phyloP scores from a whole-genome alignment of 2,888 invertebrate species.

The Heliconius aoede region DNA sequence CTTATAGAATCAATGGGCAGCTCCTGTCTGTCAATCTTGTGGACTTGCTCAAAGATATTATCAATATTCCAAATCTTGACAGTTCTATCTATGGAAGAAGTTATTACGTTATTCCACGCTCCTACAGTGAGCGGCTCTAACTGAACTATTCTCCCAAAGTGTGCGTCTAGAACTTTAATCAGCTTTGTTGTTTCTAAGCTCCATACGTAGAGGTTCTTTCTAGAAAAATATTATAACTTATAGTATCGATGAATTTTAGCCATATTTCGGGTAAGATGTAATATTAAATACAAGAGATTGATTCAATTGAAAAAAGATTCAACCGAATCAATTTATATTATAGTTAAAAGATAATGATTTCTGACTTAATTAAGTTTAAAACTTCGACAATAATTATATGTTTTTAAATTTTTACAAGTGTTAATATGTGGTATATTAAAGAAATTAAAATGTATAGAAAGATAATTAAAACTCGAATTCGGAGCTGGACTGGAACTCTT shows the following conservation, averaged over 20 bases:
- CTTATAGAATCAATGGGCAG: conserved; percentile 96
- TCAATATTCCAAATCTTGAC: conserved; percentile 99
- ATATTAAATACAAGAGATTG: too few relatives aligned
- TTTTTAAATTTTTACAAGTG: too few relatives aligned
- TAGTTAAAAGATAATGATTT: too few relatives aligned
- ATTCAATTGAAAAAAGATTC: too few relatives aligned
- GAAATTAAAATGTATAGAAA: too few relatives aligned
- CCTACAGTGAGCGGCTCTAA: conserved; percentile 93
- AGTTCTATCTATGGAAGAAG: conserved; percentile 98
- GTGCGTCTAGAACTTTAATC: conserved; percentile 96
- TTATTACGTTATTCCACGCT: conserved; percentile 96
- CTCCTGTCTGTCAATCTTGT: conserved; percentile 97
- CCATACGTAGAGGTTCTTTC: conserved; percentile 98
- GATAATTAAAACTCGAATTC: too few relatives aligned
- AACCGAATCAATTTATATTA: too few relatives aligned
- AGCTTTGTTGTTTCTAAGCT: conserved; percentile 90
- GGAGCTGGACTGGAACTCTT: too few relatives aligned
- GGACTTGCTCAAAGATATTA: conserved; percentile 98
- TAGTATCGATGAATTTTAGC: background rate
- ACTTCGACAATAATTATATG: too few relatives aligned
- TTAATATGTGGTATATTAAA: too few relatives aligned
- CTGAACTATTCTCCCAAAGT: conserved; percentile 97
- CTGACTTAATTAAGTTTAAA: too few relatives aligned
- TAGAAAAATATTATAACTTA: conserved; percentile 51
- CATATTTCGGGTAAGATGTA: too few relatives aligned